A percentile compares a stretch with the other conserved stretches of the same genome.
phyloP scores from a whole-genome alignment of 1,140 invertebrate genomes.

The Aphelenchoides avenae region DNA sequence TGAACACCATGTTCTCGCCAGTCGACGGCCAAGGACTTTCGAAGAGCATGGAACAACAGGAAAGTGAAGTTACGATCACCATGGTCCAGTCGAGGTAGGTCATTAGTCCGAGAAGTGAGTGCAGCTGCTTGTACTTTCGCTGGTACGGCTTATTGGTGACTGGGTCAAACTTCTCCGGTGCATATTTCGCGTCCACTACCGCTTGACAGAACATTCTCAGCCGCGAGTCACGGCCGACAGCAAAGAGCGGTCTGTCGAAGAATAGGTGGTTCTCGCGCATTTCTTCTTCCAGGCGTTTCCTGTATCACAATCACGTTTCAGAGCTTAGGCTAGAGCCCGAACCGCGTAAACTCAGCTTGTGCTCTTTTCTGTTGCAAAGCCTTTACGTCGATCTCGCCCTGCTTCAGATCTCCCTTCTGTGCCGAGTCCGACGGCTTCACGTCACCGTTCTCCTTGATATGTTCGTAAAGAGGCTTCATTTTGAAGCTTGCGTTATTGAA shows the following conservation, averaged over 20 bases:
- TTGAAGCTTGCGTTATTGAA: conserved; percentile 18
- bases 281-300: conserved; percentile 68
- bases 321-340: not conserved
- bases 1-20: conserved; percentile 56
- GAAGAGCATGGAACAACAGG: conserved; percentile 97
- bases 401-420: conserved; percentile 53
- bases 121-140: conserved; percentile 71
- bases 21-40: conserved; percentile 69
- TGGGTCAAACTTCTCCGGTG: conserved; percentile 85
- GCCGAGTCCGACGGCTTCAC: conserved; percentile 45
- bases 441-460: conserved; percentile 56
- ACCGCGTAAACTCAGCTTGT: conserved; percentile 89
- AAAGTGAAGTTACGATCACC: conserved; percentile 93
- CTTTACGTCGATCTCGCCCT: conserved; percentile 75
- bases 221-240: conserved; percentile 76
- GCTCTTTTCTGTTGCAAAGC: conserved; percentile 93
- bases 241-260: conserved; percentile 92
- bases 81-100: conserved; percentile 99
- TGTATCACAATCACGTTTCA: conserved; percentile 19
- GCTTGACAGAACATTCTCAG: conserved; percentile 90
- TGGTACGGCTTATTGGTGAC: conserved; percentile 92
- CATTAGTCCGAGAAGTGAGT: conserved; percentile 74
- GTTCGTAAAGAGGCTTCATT: conserved; percentile 44
- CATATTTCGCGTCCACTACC: conserved; percentile 90
- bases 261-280: conserved; percentile 96